phyloP scores from a whole-genome alignment of 2,113 vertebrate genomes.

The Abramis brama region DNA sequence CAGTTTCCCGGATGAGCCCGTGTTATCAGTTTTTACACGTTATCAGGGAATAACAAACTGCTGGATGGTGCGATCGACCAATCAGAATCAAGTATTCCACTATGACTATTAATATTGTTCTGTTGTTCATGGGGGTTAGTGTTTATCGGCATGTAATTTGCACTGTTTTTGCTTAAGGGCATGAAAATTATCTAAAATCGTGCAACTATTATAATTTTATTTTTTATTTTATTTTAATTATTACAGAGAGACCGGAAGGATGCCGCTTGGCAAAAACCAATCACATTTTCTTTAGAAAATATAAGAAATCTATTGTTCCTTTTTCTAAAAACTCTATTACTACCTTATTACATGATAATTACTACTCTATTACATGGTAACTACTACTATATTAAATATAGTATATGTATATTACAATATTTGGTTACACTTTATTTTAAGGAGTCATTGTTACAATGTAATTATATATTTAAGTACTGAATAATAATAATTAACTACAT shows the following conservation, averaged over 20 bases:
- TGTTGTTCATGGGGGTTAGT: background rate
- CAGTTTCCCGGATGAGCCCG: too few species aligned
- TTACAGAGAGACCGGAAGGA: too few species aligned
- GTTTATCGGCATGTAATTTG: background rate
- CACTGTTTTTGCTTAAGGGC: background rate
- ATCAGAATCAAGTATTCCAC: too few species aligned
- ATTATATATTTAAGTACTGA: too few species aligned
- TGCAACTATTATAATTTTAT: background rate
- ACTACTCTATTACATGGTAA: background rate
- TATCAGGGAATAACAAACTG: too few species aligned
- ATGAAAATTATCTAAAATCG: background rate
- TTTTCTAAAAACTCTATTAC: background rate
- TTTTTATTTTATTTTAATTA: too few species aligned
- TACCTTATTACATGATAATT: background rate
- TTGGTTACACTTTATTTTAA: too few species aligned
- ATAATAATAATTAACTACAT: too few species aligned
- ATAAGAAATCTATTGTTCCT: background rate
- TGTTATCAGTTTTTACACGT: too few species aligned
- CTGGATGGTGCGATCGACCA: too few species aligned
- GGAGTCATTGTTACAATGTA: too few species aligned
- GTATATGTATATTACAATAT: background rate
- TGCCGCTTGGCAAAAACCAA: too few species aligned
- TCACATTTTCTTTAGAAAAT: background rate
- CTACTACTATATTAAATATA: background rate
- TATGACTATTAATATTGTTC: background rate